These are phyloP conservation scores for Pinctada fucata DNA, from an alignment of 2,888 invertebrate species.

Conservation along the genomic window DNA sequence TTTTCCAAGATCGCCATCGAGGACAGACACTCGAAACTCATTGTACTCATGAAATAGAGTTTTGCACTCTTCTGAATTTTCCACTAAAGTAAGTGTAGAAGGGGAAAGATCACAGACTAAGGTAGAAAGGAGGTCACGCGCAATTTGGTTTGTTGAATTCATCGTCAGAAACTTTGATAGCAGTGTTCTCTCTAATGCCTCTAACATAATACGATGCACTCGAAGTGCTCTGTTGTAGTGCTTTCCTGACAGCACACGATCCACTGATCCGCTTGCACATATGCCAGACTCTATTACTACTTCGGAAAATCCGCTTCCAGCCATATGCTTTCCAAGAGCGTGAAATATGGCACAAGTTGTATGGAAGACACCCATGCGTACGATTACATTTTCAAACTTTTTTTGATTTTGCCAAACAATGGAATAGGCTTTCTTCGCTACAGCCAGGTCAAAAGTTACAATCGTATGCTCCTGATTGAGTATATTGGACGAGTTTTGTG, in stretches of 20 bases:
- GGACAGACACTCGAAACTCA: no score
- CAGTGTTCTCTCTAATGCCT: constrained; percentile 25
- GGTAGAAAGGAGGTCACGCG: no score
- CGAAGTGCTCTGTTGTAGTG: constrained; percentile 43
- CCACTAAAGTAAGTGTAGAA: no score
- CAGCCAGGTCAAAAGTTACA: constrained; percentile 23
- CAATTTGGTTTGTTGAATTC: no score
- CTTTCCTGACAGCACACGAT: constrained; percentile 30
- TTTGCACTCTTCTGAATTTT: no score
- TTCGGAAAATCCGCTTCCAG: constrained; percentile 33
- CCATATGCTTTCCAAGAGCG: constrained; percentile 29
- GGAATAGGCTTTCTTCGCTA: constrained; percentile 13
- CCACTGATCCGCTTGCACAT: constrained; percentile 31
- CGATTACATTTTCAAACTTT: neutral
- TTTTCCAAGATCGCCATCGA: no score
- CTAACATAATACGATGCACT: constrained; percentile 37
- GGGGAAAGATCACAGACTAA: no score
- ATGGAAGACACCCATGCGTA: constrained; percentile 37
- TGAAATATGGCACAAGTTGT: constrained; percentile 22
- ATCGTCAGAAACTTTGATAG: no score
- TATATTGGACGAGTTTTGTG: neutral
- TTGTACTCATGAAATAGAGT: no score
- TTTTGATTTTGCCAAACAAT: constrained; percentile 18
- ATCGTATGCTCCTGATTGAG: constrained; percentile 11
- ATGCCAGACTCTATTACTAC: constrained; percentile 25